Evolutionary conservation across 2,113 vertebrate genomes (phyloP), one percentile per base, ranked within the genome.

Genomic region (Mastomys coucha): DNA sequence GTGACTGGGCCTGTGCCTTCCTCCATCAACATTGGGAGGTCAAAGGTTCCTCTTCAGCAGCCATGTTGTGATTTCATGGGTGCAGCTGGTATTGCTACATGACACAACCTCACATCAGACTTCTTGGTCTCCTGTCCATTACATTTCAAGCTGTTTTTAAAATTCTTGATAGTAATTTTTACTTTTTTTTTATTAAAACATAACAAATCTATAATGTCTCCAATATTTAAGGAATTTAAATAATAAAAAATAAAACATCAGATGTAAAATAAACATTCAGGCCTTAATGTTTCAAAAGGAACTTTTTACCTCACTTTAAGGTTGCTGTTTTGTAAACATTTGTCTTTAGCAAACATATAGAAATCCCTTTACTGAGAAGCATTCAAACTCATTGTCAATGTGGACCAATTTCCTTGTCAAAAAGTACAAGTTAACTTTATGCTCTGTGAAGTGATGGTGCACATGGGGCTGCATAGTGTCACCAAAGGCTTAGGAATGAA

Each of bases 181-280:
- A 13, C 6, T 56, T 78, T 56, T 78, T 70, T 72, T 94, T 67
- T 36, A 63, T 81, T 77, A 77, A 92, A 82, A 56, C 1, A 58
- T 94, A 10, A 73, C 14, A 73, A 75, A 60, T 70, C 9, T 1
- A 75, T 84, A 36, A 45, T 81, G 12, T 69, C 22, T 89, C 49
- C 89, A 88, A 1, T 80, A 7, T 42, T 33, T 19, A 36, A 28
- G 33, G 31, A 73, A 49, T 82, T 95, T 63, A 49, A 91, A 91
- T 73, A 90, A 75, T 4, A 53, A 82, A 73, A 63, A 76, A 13
- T 69, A 53, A 93, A 81, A 39, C 2, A 65, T 60, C 82, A 78
- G 24, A 33, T 63, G 39, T 75, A 92, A 97, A 91, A 60, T 93
- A 65, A 92, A 19, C 24, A 78, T 22, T 91, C 12, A 60, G 17